Conservation (phyloP, 2,797 vertebrate species). For the Manis pentadactyla region DNA sequence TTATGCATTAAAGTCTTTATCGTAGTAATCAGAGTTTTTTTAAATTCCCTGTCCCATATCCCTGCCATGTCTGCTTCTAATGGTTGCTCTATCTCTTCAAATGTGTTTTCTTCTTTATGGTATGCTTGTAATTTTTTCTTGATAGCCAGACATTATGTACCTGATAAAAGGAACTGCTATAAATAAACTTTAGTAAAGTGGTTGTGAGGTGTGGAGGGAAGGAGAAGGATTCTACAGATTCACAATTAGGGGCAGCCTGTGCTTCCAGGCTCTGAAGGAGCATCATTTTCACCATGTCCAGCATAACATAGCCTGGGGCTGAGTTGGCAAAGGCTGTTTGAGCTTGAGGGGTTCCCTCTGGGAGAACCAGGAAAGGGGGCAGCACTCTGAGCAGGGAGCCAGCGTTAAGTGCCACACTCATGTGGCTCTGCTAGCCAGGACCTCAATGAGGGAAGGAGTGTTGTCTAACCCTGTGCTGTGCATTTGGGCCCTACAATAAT, state of each 20-base stretch:
- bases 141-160: too few species aligned
- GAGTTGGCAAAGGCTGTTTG: background rate
- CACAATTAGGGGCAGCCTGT: background rate
- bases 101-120: background rate
- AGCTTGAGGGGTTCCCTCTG: background rate
- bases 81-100: background rate
- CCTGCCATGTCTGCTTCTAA: background rate
- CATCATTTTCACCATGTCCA: background rate
- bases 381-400: background rate
- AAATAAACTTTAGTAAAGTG: background rate
- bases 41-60: background rate
- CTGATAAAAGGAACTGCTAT: background rate
- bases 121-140: background rate
- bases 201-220: too few species aligned
- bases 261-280: background rate
- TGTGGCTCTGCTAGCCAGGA: background rate
- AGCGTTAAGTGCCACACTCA: background rate
- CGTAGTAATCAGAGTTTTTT: background rate
- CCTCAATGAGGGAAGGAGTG: background rate
- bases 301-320: background rate
- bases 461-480: background rate
- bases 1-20: background rate
- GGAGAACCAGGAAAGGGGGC: background rate
- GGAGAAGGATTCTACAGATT: background rate
- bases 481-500: background rate